Conservation (phyloP, 23 tunicate species). For the Clavelina lepadiformis region DNA sequence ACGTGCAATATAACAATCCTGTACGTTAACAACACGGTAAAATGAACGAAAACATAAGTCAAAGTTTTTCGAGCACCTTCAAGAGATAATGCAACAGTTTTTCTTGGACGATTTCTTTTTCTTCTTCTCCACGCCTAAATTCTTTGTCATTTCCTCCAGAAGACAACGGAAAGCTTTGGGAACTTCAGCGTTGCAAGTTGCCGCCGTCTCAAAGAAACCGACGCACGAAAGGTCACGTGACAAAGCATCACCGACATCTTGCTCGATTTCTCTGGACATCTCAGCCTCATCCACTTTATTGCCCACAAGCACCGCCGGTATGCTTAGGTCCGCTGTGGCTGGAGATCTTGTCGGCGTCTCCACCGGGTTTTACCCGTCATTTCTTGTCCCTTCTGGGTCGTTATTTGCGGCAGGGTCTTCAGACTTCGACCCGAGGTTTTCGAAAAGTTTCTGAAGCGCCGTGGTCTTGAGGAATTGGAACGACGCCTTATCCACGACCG, state of each 20-base stretch:
- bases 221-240: conserved; percentile 37
- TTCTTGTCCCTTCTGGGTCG: no score
- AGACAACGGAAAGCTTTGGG: conserved; percentile 55
- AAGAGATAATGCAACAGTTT: conserved; percentile 14
- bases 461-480: conserved; percentile 23
- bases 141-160: conserved; percentile 18
- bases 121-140: neutral
- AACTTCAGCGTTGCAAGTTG: conserved; percentile 82
- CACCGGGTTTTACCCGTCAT: no score
- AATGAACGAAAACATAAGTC: no score
- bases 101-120: neutral
- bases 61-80: no score
- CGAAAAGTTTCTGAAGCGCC: conserved; percentile 16
- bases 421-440: neutral
- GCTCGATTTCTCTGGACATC: conserved; percentile 41
- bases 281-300: conserved; percentile 92
- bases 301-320: conserved; percentile 76
- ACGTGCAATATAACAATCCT: no score
- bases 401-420: neutral
- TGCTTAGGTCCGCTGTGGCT: neutral
- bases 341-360: conserved; percentile 39
- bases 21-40: no score
- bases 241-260: conserved; percentile 43
- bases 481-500: conserved; percentile 34
- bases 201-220: conserved; percentile 82